A percentile compares a stretch with the other conserved stretches of the same genome.
Evolutionary conservation across 2,113 vertebrate species (phyloP).

Genomic region (Erythrocercus mccallii): DNA sequence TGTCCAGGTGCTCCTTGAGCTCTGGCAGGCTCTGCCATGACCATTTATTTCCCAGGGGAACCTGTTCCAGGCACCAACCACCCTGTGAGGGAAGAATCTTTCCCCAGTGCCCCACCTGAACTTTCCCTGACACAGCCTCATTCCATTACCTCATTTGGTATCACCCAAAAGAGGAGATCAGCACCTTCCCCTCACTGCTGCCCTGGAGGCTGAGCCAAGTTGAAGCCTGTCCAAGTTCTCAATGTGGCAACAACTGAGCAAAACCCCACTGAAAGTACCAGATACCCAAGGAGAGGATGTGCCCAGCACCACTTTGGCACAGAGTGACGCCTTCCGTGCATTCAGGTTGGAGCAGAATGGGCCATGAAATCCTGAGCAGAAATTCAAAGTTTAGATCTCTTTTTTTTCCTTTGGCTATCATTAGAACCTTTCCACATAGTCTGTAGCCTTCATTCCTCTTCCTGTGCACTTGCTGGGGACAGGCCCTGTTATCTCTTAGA

Average conservation of each 20-base stretch:
- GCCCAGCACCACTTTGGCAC: not conserved
- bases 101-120: not conserved
- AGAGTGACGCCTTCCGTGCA: not conserved
- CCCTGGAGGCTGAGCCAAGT: not conserved
- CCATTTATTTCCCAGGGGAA: not conserved
- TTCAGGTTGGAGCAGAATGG: not conserved
- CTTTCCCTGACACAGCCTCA: not conserved
- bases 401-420: not conserved
- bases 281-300: not conserved
- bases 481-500: not conserved
- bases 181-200: not conserved
- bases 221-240: not conserved
- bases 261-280: not conserved
- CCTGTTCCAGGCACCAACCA: not conserved
- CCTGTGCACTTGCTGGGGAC: not conserved
- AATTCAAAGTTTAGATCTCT: not conserved
- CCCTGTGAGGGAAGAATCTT: not conserved
- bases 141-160: fast-evolving
- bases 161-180: not conserved
- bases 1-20: not conserved
- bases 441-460: not conserved
- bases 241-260: not conserved
- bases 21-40: not conserved
- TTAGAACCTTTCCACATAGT: not conserved
- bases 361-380: not conserved